These are phyloP conservation scores for Mormyrus hasselquistii DNA, from an alignment of 2,797 vertebrate species.

Conservation along the genomic window DNA sequence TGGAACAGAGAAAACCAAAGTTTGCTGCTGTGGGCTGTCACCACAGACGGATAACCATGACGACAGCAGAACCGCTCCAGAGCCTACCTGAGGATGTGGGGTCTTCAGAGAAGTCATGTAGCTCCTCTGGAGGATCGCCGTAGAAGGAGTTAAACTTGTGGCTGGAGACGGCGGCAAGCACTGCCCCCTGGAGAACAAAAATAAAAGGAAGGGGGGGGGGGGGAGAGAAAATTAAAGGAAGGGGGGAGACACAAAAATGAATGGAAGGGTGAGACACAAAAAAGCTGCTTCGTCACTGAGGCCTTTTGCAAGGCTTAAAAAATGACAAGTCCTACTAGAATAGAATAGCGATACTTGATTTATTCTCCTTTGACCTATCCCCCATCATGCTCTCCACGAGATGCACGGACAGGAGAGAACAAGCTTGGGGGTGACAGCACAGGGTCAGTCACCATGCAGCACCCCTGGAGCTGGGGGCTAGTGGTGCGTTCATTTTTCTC, in stretches of 20 bases:
- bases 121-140: slow-evolving; percentile 92
- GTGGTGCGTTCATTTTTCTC: too few relatives aligned
- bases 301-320: background rate
- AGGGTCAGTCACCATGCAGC: background rate
- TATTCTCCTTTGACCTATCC: background rate
- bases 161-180: slow-evolving; percentile 94
- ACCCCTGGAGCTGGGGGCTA: background rate
- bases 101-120: slow-evolving; percentile 91
- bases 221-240: background rate
- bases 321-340: background rate
- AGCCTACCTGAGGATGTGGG: slow-evolving; percentile 89
- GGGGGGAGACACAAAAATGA: background rate
- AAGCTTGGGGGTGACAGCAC: background rate
- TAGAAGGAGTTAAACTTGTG: slow-evolving; percentile 99
- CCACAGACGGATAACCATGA: background rate
- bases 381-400: background rate
- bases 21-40: background rate
- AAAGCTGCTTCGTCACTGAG: background rate
- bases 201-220: background rate
- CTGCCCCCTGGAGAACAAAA: slow-evolving; percentile 73
- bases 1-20: background rate
- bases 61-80: background rate
- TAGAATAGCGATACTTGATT: background rate
- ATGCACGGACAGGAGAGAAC: background rate
- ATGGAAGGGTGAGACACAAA: background rate